Conservation (phyloP, 2,888 invertebrate genomes). For the Bimastos eiseni region DNA sequence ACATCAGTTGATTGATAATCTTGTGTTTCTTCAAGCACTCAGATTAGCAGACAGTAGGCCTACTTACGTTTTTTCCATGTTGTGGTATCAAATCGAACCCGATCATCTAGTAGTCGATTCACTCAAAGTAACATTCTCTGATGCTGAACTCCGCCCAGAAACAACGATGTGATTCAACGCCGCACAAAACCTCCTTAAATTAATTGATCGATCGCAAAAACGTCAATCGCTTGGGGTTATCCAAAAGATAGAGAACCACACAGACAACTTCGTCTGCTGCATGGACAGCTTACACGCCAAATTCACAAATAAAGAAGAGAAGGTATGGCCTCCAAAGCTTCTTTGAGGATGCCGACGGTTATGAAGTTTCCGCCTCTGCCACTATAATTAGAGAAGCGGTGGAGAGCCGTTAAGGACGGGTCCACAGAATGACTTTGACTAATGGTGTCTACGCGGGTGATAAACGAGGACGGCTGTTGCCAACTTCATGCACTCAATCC, state of each 20-base stretch:
- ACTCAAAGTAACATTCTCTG: background rate
- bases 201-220: background rate
- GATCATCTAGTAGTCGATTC: background rate
- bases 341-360: constrained; percentile 1
- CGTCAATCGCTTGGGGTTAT: background rate
- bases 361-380: background rate
- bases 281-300: background rate
- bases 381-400: background rate
- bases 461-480: background rate
- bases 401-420: background rate
- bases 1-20: too few species aligned
- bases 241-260: background rate
- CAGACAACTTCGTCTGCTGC: background rate
- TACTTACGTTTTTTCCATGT: background rate
- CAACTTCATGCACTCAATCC: background rate
- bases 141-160: background rate
- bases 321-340: background rate
- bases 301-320: background rate
- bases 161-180: background rate
- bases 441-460: constrained; percentile 13
- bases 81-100: background rate
- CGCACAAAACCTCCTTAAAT: background rate
- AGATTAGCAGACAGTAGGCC: background rate
- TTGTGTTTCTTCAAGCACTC: too few species aligned
- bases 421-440: background rate